Base-by-base conservation (phyloP, 1,140 invertebrate species). In the Neodiprion virginianus region DNA sequence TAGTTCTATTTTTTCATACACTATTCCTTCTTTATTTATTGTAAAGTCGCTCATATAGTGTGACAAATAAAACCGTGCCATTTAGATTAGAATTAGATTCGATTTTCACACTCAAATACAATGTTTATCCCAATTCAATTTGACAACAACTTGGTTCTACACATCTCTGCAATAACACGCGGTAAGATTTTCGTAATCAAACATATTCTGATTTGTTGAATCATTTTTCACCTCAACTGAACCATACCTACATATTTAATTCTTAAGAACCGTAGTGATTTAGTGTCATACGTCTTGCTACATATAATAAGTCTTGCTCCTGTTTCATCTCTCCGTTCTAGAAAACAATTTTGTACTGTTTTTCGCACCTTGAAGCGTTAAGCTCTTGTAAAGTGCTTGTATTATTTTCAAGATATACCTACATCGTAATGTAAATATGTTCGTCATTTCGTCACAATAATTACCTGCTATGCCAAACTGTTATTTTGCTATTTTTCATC, bases 61-160 rank as follows among this genome's bases (percentile, higher is more conserved):
- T 80, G 76, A 77, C 80, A 74, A 76, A 78, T 82, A 80, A 61
- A 77, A 75, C 74, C 81, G 84, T 85, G 84, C 85, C 83, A 86
- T 85, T 84, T 81, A 83, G 78, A 48, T 80, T 82, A 78, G 81
- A 75, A 48, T 71, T 61, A 71, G 53, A n/a, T 65, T 69, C 67
- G 40, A 69, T 69, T 21, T 47, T 69, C 17, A 69, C n/a, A 47
- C n/a, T 8, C n/a, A 61, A 9, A 61, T 61, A 7, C 11, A 61
- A 61, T 14, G 11, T 61, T 61, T 61, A 61, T 17, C 53, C 53
- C 11, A 40, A 3, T 61, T 12, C 53, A 61, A 61, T 61, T 61
- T 61, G 53, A 61, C n/a, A 8, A 0, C 11, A 61, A 61, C 53
- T 12, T 61, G 53, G 53, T 61, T 17, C 53, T 11, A 61, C 53